Evolutionary conservation across 2,797 vertebrate genomes (phyloP).

Genomic region (Neopelma chrysocephalum): DNA sequence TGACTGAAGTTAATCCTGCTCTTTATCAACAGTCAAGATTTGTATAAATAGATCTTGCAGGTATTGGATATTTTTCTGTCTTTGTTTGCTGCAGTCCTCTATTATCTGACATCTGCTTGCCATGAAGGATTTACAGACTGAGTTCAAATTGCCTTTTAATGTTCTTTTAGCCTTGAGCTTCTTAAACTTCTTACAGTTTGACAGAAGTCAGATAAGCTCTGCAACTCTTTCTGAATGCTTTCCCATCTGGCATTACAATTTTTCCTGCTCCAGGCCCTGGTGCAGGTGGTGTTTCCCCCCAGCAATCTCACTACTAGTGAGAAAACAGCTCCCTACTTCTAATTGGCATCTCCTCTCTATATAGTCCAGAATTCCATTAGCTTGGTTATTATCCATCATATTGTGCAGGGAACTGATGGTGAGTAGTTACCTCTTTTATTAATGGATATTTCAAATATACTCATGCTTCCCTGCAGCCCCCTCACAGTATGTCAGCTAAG

Average conservation of each 20-base stretch:
- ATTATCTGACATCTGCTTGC: not conserved
- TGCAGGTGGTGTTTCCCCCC: not conserved
- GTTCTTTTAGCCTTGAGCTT: not conserved
- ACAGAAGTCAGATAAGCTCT: not conserved
- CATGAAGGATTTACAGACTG: not conserved
- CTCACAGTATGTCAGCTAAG: not conserved
- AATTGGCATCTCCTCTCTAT: not conserved
- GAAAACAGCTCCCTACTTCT: not conserved
- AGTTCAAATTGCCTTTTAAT: not conserved
- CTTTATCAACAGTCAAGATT: not conserved
- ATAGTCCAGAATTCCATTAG: not conserved
- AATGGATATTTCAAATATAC: not conserved
- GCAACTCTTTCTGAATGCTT: not conserved
- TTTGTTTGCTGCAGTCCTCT: not conserved
- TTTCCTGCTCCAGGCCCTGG: not conserved
- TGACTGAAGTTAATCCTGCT: not conserved
- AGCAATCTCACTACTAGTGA: not conserved
- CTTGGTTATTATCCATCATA: not conserved
- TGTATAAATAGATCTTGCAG: not conserved
- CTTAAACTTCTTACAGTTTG: not conserved
- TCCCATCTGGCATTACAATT: not conserved
- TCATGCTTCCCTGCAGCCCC: not conserved
- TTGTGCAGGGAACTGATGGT: not conserved
- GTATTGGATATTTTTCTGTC: not conserved
- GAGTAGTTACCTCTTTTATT: not conserved